Percentiles rank a stretch among this genome's conserved stretches.
Conservation (phyloP, 1,140 invertebrate species). For the Drosophila ananassae region DNA sequence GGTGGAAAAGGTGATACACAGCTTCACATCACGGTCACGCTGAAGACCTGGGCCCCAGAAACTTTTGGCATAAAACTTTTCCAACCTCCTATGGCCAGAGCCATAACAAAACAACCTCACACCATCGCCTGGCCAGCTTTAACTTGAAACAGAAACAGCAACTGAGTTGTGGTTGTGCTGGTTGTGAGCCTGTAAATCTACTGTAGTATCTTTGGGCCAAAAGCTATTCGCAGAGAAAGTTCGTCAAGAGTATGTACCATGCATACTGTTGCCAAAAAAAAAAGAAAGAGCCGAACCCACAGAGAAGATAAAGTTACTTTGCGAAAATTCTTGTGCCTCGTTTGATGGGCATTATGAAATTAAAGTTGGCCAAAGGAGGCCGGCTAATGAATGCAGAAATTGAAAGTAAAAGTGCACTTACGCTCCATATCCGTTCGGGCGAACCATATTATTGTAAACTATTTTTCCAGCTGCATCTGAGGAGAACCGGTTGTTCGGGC, state of each 20-base stretch:
- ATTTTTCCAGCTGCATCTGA: constrained; percentile 64
- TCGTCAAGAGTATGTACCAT: constrained; percentile 50
- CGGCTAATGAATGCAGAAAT: constrained; percentile 46
- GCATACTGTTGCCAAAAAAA: constrained; percentile 55
- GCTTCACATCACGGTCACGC: constrained; percentile 25
- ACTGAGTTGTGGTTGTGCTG: constrained; percentile 35
- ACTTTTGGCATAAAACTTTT: constrained; percentile 47
- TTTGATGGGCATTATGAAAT: constrained; percentile 46
- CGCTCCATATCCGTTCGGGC: constrained; percentile 32
- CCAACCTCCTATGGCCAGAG: constrained; percentile 35
- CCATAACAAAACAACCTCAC: constrained; percentile 60
- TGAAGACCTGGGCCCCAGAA: constrained; percentile 45
- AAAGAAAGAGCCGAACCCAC: neutral
- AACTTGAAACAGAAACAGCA: constrained; percentile 25
- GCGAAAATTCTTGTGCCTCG: constrained; percentile 45
- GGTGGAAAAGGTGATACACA: constrained; percentile 45
- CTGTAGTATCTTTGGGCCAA: constrained; percentile 37
- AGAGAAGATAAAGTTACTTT: constrained; percentile 18
- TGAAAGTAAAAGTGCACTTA: constrained; percentile 76
- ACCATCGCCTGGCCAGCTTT: constrained; percentile 29
- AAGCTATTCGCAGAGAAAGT: constrained; percentile 75
- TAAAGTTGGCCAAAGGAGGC: constrained; percentile 13
- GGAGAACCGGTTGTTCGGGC: constrained; percentile 55
- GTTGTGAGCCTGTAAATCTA: constrained; percentile 37
- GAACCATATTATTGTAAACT: constrained; percentile 63